These are phyloP conservation scores for Glomeris marginata DNA, from an alignment of 2,888 invertebrate genomes.

Conservation along the genomic window DNA sequence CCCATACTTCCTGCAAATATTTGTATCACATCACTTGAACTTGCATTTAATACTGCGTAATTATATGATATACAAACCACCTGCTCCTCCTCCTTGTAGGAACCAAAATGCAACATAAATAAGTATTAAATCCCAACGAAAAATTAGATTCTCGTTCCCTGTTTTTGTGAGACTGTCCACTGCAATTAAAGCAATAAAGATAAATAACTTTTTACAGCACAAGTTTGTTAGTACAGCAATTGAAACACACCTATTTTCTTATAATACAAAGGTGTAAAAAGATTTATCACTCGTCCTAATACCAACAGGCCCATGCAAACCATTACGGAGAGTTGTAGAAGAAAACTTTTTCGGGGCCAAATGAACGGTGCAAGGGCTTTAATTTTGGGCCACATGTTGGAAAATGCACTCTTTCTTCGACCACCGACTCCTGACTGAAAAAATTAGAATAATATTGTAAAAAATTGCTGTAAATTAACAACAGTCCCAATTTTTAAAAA, in stretches of 20 bases:
- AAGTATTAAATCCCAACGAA: constrained; percentile 79
- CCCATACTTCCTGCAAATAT: constrained; percentile 84
- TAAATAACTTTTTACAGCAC: constrained; percentile 9
- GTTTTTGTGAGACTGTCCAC: constrained; percentile 58
- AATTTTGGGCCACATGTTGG: constrained; percentile 54
- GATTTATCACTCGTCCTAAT: constrained; percentile 69
- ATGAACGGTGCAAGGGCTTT: constrained; percentile 72
- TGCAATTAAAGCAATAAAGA: constrained; percentile 34
- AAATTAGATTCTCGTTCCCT: constrained; percentile 35
- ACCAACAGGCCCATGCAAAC: constrained; percentile 61
- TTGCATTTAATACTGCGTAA: no score
- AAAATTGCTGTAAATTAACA: constrained; percentile 1
- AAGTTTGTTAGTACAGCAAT: not conserved
- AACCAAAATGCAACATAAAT: constrained; percentile 79
- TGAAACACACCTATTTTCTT: constrained; percentile 63
- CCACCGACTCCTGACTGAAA: constrained; percentile 19
- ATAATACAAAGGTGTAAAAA: constrained; percentile 84
- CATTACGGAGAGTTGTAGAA: constrained; percentile 65
- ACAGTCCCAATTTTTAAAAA: no score
- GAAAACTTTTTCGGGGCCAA: constrained; percentile 72
- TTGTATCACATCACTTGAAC: no score
- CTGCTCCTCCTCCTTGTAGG: constrained; percentile 52
- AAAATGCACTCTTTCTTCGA: constrained; percentile 21
- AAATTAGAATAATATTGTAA: constrained; percentile 1
- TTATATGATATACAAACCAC: no score